Evolutionary conservation across 2,888 invertebrate genomes (phyloP), one percentile per base, ranked within the genome.

Genomic region (Megalurothrips usitatus): DNA sequence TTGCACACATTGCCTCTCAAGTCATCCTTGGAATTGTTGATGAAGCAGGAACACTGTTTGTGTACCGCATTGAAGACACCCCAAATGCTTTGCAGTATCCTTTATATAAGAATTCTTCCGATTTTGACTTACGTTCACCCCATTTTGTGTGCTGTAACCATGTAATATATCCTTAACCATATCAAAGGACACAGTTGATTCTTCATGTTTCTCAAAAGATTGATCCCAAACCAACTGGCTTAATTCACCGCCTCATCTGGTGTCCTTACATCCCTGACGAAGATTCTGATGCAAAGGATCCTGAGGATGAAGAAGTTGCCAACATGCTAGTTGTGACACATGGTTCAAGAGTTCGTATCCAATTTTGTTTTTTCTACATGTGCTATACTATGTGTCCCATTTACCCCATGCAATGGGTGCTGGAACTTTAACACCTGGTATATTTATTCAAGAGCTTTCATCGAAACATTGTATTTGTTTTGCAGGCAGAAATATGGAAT

Each of bases 11-110:
- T 79, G 90, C 91, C 83, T 90, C 91, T 81, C 92, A 94, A 84
- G 92, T 94, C 75, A 90, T 96, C 82, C 88, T 98, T 75, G 98
- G 95, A 0, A 94, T 94, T 84, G 94, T 97, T 80, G 98, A 98
- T 87, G 94, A 94, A 84, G 90, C 90, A 84, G 97, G 97, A 79
- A 93, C 92, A 85, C 90, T 98, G 83, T 94, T 94, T 87, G 92
- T 98, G 80, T 92, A 95, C 86, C 91, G 92, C 85, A 92, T 96
- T 84, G 92, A 92, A 86, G 90, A 92, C 83, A 88, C 89, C 81
- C 89, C 90, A 82, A 88, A 89, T 82, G 89, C 88, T 79, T 87
- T 92, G 49, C 88, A 89, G 88, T 92, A 90, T 86, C 88, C 87
- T 86, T 87, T 88, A 43, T 14, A 58, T 19, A 14, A 58, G 0